Percentiles rank a stretch among this genome's conserved stretches.
These are phyloP conservation scores for Dendronephthya gigantea DNA, from an alignment of 64 coral and sea anemone genomes.

Conservation along the genomic window DNA sequence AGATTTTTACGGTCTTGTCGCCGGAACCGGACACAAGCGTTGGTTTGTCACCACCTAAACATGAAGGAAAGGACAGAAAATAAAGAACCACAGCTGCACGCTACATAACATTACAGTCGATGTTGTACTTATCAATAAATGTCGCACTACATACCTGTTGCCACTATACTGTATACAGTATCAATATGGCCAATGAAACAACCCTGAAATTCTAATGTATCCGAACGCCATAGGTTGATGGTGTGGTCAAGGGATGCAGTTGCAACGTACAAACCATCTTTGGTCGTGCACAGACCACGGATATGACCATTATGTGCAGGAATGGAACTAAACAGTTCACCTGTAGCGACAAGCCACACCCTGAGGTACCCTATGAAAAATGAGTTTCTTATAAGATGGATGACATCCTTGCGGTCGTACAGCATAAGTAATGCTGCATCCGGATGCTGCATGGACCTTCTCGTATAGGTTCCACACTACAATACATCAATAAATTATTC, in stretches of 20 bases:
- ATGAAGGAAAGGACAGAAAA: too few species aligned
- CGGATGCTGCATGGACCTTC: too few species aligned
- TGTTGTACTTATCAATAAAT: too few species aligned
- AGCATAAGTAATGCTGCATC: too few species aligned
- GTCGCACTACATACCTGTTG: too few species aligned
- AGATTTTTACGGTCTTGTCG: conserved; percentile 38
- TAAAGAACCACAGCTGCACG: too few species aligned
- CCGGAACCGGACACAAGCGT: conserved; percentile 31
- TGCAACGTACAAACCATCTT: conserved; percentile 21
- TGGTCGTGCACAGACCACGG: conserved; percentile 28
- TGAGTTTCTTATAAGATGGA: too few species aligned
- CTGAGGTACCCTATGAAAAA: background rate
- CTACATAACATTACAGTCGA: too few species aligned
- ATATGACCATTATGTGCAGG: conserved; percentile 39
- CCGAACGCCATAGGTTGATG: conserved; percentile 34
- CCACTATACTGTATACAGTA: conserved; percentile 31
- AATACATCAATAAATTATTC: too few species aligned
- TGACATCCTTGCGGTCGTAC: too few species aligned
- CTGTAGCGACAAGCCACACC: conserved; percentile 32
- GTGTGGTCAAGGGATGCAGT: conserved; percentile 41
- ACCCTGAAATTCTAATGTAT: background rate
- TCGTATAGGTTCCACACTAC: too few species aligned
- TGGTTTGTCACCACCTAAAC: too few species aligned
- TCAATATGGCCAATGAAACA: conserved; percentile 35
- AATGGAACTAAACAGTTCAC: conserved; percentile 4